Conservation (phyloP, 2,888 invertebrate species). For the Polyommatus iphigenia region DNA sequence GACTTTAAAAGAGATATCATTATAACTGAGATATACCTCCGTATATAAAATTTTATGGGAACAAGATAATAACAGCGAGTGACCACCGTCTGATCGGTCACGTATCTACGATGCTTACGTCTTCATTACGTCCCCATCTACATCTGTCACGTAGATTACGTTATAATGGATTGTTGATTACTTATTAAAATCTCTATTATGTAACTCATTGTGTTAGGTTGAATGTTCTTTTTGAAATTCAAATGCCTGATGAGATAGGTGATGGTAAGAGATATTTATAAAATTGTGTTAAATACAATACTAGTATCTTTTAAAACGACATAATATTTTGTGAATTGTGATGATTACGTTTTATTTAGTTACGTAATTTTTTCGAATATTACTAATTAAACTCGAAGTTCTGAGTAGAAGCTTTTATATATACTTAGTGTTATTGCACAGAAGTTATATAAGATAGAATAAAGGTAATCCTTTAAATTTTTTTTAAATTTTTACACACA, state of each 20-base stretch:
- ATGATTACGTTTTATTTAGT: too few relatives aligned
- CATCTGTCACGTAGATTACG: constrained; percentile 6
- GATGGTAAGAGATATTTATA: too few relatives aligned
- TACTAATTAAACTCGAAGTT: too few relatives aligned
- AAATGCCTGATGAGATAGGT: background rate
- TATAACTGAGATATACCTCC: background rate
- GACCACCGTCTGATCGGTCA: background rate
- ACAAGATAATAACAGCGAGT: background rate
- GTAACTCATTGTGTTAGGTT: background rate
- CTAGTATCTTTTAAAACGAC: too few relatives aligned
- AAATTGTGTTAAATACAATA: too few relatives aligned
- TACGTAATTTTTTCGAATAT: too few relatives aligned
- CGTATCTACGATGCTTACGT: constrained; percentile 10
- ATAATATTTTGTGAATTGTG: too few relatives aligned
- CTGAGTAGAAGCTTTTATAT: too few relatives aligned
- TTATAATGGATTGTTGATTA: constrained; percentile 18
- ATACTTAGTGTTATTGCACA: too few relatives aligned
- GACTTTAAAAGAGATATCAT: background rate
- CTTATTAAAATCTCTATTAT: background rate
- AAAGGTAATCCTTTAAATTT: too few relatives aligned
- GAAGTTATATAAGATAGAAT: too few relatives aligned
- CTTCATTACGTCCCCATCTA: constrained; percentile 8
- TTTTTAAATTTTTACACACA: too few relatives aligned
- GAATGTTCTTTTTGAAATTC: background rate
- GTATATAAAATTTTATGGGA: constrained; percentile 1